phyloP scores from a whole-genome alignment of 1,140 invertebrate genomes.

The Papilio dardanus region DNA sequence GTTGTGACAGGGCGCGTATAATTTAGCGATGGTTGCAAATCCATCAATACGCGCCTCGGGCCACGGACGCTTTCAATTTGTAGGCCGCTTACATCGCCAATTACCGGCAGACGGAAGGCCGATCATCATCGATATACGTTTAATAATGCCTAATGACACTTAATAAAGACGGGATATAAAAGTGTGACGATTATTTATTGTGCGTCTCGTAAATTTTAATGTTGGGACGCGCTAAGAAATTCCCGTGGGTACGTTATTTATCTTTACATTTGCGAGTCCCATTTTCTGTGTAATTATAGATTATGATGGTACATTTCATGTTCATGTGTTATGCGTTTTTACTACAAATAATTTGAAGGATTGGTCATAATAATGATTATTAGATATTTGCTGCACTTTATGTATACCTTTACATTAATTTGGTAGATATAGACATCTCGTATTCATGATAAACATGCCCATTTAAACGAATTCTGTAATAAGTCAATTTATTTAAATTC shows the following conservation, averaged over 20 bases:
- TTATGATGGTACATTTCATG: background rate
- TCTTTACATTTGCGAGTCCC: background rate
- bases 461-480: no score
- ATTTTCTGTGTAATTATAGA: constrained; percentile 19
- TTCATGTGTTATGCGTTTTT: constrained; percentile 12
- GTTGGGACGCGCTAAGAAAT: constrained; percentile 23
- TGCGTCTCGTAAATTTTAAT: constrained; percentile 49
- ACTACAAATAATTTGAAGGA: constrained; percentile 16
- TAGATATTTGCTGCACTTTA: background rate
- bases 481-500: no score
- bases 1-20: constrained; percentile 78
- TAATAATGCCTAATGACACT: constrained; percentile 81
- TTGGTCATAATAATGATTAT: background rate
- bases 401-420: background rate
- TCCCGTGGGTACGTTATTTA: constrained; percentile 23
- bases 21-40: constrained; percentile 79
- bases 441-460: no score
- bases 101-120: constrained; percentile 79
- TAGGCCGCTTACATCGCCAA: constrained; percentile 76
- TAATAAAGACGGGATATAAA: constrained; percentile 79
- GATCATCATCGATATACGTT: constrained; percentile 77
- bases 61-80: constrained; percentile 79
- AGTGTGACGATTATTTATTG: constrained; percentile 75
- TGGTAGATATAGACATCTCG: no score
- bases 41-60: constrained; percentile 78